Conservation (phyloP, 37 sponge, comb jelly and placozoan genomes). For the Diacarnus erythraeanus region DNA sequence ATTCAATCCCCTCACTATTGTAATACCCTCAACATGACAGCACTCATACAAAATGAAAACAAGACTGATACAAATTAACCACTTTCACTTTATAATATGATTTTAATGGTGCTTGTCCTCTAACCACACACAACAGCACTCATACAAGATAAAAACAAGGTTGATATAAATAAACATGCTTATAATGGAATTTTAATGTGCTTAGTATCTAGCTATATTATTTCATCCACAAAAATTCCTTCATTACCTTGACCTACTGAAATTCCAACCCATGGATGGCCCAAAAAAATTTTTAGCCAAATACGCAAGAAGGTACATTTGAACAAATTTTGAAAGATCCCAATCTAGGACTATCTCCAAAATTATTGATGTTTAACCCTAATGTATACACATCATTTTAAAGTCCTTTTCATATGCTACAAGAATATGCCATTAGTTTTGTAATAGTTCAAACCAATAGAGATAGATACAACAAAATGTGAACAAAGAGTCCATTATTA, state of each 20-base stretch:
- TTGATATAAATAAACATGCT: background rate
- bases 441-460: background rate
- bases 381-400: background rate
- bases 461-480: background rate
- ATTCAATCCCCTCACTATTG: no score
- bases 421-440: background rate
- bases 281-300: background rate
- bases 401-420: background rate
- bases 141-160: background rate
- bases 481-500: background rate
- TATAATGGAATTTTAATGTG: background rate
- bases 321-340: background rate
- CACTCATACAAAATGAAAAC: slow-evolving; percentile 1
- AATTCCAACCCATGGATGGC: background rate
- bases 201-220: background rate
- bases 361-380: background rate
- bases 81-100: background rate
- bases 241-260: background rate
- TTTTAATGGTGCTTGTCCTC: background rate
- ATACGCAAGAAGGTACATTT: background rate
- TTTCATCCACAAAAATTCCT: background rate
- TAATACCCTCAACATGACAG: slow-evolving; percentile 15
- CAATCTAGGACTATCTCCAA: background rate
- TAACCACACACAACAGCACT: slow-evolving; percentile 10
- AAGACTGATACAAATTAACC: background rate